These are phyloP conservation scores for Drosophila erecta DNA, from an alignment of 1,140 invertebrate genomes.

Conservation along the genomic window DNA sequence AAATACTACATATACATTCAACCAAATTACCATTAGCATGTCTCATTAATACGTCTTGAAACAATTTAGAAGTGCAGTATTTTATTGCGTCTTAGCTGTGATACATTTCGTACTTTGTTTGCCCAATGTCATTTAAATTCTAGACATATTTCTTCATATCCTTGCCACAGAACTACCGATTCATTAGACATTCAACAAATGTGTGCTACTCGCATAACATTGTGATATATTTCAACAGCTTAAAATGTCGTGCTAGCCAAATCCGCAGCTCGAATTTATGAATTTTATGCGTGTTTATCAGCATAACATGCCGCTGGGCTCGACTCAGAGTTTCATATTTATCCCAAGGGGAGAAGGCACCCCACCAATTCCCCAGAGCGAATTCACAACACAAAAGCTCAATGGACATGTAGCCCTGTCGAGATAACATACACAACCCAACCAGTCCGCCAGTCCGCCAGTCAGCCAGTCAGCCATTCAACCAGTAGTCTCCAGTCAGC, in stretches of 20 bases:
- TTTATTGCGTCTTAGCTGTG: not conserved
- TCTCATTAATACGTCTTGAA: too few relatives aligned
- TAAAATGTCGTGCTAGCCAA: slow-evolving; percentile 52
- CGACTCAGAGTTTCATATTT: slow-evolving; percentile 8
- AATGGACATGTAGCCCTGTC: slow-evolving; percentile 54
- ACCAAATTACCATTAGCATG: too few relatives aligned
- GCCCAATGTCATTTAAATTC: slow-evolving; percentile 3
- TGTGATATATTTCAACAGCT: slow-evolving; percentile 65
- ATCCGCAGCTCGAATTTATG: slow-evolving; percentile 66
- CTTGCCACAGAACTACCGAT: slow-evolving; percentile 16
- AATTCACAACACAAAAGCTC: slow-evolving; percentile 55
- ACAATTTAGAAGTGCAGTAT: too few relatives aligned
- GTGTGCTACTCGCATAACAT: slow-evolving; percentile 35
- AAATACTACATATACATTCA: too few relatives aligned
- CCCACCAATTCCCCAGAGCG: slow-evolving; percentile 42
- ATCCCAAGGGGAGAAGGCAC: slow-evolving; percentile 31
- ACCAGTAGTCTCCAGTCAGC: not conserved
- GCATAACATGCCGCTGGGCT: slow-evolving; percentile 64
- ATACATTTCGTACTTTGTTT: not conserved
- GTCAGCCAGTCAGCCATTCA: not conserved
- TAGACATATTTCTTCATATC: slow-evolving; percentile 7
- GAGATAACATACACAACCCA: slow-evolving; percentile 48
- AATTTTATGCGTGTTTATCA: slow-evolving; percentile 80
- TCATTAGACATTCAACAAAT: slow-evolving; percentile 67
- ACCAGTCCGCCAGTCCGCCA: not conserved